phyloP scores from a whole-genome alignment of 2,797 vertebrate genomes.

The Anisognathus igniventris region DNA sequence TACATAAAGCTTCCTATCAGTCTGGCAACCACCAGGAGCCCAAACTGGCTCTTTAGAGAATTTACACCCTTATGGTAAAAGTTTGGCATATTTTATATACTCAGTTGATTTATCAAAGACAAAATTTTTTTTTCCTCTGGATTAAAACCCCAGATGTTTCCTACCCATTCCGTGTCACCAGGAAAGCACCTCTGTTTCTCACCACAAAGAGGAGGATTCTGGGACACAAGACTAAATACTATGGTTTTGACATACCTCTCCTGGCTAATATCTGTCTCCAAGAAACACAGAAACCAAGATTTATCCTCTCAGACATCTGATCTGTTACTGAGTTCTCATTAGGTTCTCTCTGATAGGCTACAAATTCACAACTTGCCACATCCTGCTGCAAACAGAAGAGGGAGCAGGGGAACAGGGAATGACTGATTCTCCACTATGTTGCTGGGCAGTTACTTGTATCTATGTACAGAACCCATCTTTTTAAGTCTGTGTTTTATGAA shows the following conservation, averaged over 20 bases:
- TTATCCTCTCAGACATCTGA: background rate
- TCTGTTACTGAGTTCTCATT: background rate
- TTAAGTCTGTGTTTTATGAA: background rate
- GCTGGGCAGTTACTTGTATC: background rate
- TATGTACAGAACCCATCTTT: background rate
- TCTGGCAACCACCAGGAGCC: background rate
- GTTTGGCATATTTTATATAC: background rate
- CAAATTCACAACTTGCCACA: background rate
- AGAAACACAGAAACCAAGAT: background rate
- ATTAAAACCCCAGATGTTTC: background rate
- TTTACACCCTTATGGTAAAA: background rate
- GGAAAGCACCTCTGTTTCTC: background rate
- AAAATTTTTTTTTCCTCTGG: background rate
- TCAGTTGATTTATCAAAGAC: background rate
- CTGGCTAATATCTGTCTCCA: background rate
- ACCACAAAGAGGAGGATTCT: background rate
- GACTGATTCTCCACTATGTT: background rate
- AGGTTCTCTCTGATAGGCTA: background rate
- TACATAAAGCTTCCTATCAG: background rate
- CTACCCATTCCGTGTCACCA: background rate
- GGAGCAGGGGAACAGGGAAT: constrained; percentile 28
- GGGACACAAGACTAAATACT: background rate
- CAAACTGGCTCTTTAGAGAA: background rate
- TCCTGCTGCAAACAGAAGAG: constrained; percentile 28
- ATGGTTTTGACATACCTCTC: background rate